Conservation (phyloP, 2,113 vertebrate species). For the Elephas maximus region DNA sequence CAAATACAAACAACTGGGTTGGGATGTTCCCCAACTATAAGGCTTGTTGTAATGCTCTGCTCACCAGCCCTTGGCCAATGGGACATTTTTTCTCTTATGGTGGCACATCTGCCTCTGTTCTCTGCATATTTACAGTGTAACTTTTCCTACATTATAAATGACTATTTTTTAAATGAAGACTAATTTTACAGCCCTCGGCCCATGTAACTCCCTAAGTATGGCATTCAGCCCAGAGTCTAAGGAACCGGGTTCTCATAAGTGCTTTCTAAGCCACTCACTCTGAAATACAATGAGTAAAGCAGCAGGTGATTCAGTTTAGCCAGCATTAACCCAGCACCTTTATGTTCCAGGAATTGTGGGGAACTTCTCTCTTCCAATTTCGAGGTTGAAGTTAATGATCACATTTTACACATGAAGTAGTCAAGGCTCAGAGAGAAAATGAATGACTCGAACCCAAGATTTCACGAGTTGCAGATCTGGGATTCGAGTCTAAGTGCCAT, state of each 20-base stretch:
- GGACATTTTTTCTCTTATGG: not conserved
- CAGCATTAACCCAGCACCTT: not conserved
- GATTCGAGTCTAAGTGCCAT: not conserved
- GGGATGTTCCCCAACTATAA: not conserved
- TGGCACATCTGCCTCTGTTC: not conserved
- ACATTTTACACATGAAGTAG: not conserved
- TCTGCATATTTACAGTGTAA: not conserved
- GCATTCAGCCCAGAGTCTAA: not conserved
- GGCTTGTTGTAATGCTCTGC: not conserved
- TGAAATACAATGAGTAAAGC: not conserved
- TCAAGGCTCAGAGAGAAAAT: not conserved
- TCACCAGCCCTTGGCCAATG: not conserved
- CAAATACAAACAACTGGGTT: not conserved
- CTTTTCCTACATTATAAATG: not conserved
- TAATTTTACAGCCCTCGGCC: conserved; percentile 1
- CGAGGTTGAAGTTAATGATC: not conserved
- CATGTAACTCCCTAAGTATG: not conserved
- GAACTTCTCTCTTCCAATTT: not conserved
- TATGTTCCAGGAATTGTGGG: not conserved
- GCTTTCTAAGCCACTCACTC: not conserved
- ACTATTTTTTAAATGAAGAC: not conserved
- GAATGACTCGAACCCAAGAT: not conserved
- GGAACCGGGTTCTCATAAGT: not conserved
- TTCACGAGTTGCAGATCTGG: not conserved
- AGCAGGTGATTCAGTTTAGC: not conserved